Evolutionary conservation across 37 sponge, comb jelly and placozoan species (phyloP).

Genomic region (Spongilla lacustris): DNA sequence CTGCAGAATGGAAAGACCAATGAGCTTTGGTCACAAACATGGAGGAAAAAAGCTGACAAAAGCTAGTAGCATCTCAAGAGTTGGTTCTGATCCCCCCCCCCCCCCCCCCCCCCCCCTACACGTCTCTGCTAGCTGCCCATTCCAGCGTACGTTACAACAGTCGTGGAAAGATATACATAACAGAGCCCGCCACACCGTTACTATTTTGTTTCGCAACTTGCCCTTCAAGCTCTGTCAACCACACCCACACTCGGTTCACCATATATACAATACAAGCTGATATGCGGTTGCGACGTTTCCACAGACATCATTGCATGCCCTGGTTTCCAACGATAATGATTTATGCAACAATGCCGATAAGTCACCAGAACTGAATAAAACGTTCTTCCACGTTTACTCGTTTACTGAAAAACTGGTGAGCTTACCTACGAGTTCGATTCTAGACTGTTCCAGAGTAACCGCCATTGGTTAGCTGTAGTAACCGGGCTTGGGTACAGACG

Average conservation of each 20-base stretch:
- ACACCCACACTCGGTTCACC: neutral
- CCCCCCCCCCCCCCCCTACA: no score
- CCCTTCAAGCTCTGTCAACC: no score
- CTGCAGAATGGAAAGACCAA: conserved; percentile 34
- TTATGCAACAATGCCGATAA: neutral
- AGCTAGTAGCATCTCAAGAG: neutral
- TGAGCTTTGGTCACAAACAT: no score
- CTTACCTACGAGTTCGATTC: conserved; percentile 50
- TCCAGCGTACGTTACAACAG: no score
- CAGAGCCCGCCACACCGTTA: no score
- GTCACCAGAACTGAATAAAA: neutral
- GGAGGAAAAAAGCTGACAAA: neutral
- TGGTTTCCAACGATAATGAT: neutral
- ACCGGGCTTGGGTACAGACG: neutral
- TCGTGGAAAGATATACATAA: no score
- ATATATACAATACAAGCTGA: neutral
- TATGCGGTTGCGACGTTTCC: neutral
- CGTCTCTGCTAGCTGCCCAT: no score
- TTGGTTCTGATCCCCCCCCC: neutral
- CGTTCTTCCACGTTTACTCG: neutral
- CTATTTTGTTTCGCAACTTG: no score
- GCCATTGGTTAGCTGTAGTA: neutral
- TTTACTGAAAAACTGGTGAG: neutral
- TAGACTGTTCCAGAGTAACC: conserved; percentile 40
- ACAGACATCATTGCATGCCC: no score